phyloP scores from a whole-genome alignment of 2,797 vertebrate genomes.

The Trachops cirrhosus region DNA sequence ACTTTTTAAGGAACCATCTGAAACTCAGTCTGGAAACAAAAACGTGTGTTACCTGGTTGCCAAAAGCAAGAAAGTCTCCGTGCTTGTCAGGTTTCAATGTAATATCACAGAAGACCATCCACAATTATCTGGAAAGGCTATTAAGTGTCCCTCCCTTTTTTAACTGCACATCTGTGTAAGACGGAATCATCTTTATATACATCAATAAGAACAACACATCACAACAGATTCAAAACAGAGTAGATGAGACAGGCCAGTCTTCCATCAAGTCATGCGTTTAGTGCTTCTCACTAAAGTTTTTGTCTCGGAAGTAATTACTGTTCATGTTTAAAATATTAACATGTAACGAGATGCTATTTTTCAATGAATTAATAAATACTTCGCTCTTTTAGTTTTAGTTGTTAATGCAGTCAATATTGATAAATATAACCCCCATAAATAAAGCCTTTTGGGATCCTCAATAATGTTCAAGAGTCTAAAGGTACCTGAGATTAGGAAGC shows the following conservation, averaged over 20 bases:
- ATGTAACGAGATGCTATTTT: not conserved
- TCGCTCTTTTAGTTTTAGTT: not conserved
- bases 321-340: not conserved
- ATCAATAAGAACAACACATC: not conserved
- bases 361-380: not conserved
- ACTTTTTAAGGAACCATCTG: not conserved
- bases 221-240: not conserved
- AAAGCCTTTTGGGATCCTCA: not conserved
- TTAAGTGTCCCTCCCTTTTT: not conserved
- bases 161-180: not conserved
- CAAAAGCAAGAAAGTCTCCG: not conserved
- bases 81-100: not conserved
- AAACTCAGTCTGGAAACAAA: not conserved
- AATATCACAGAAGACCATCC: no score
- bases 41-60: not conserved
- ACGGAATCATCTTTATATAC: not conserved
- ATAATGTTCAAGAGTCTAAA: not conserved
- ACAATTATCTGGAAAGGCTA: not conserved
- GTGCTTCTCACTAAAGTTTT: not conserved
- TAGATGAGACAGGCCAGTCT: not conserved
- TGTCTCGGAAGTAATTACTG: not conserved
- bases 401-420: not conserved
- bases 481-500: not conserved
- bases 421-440: not conserved
- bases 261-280: not conserved